These are phyloP conservation scores for Sphenopsis melanotis DNA, from an alignment of 2,797 vertebrate genomes.

Conservation along the genomic window DNA sequence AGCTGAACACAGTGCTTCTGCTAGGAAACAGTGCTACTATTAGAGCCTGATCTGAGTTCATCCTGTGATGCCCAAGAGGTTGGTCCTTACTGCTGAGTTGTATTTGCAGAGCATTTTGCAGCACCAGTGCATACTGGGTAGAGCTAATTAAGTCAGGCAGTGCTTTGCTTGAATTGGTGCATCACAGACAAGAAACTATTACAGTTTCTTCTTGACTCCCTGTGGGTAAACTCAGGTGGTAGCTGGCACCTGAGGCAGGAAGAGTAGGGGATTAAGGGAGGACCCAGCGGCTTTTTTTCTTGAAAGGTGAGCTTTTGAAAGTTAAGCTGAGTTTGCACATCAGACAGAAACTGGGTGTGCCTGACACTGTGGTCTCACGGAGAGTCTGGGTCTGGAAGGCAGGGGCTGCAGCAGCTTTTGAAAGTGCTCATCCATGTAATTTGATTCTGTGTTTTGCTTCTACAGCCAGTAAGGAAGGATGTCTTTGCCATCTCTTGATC, in stretches of 20 bases:
- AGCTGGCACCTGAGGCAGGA: neutral
- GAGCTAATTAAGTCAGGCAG: neutral
- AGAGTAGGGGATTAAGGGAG: neutral
- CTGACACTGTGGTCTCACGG: neutral
- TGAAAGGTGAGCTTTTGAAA: constrained; percentile 1
- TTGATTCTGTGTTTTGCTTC: neutral
- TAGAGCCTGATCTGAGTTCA: neutral
- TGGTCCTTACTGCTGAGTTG: neutral
- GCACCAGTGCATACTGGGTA: neutral
- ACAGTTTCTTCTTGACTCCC: neutral
- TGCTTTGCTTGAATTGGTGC: neutral
- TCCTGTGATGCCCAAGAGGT: neutral
- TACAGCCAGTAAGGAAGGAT: neutral
- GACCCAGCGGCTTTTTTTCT: neutral
- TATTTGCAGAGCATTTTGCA: neutral
- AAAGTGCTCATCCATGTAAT: neutral
- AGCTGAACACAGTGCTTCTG: neutral
- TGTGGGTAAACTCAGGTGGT: neutral
- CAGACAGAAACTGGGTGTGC: neutral
- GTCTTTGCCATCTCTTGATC: neutral
- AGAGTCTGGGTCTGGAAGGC: neutral
- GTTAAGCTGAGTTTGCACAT: neutral
- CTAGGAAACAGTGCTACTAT: neutral
- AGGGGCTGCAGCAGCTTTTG: neutral
- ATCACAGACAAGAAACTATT: neutral